Evolutionary conservation across 2,113 vertebrate genomes (phyloP).

Genomic region (Pseudorhombus dupliciocellatus): DNA sequence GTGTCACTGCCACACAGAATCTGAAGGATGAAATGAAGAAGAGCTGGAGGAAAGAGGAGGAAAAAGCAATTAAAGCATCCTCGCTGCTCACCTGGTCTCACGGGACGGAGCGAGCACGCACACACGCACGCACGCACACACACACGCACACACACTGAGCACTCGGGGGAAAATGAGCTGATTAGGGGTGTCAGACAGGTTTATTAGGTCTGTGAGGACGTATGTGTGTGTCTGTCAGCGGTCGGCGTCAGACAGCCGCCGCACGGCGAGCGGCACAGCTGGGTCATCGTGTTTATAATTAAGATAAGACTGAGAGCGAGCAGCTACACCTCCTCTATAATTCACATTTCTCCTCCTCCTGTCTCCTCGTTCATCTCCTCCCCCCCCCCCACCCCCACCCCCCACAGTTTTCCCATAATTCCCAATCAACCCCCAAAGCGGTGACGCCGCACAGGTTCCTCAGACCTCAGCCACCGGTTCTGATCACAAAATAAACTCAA

Average conservation of each 20-base stretch:
- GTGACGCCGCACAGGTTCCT: neutral
- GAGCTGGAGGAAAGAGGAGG: conserved; percentile 19
- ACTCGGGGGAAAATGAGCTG: conserved; percentile 41
- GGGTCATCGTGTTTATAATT: conserved; percentile 75
- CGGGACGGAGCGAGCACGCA: conserved; percentile 23
- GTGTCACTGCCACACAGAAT: neutral
- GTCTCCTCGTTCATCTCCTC: neutral
- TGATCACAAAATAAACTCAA: neutral
- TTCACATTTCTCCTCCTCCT: conserved; percentile 12
- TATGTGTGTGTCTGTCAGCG: conserved; percentile 28
- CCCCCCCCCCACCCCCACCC: neutral
- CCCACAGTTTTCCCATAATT: neutral
- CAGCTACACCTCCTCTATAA: conserved; percentile 53
- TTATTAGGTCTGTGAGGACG: conserved; percentile 59
- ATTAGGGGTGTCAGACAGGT: conserved; percentile 67
- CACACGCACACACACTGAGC: neutral
- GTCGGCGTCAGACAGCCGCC: conserved; percentile 21
- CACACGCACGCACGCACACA: too few species aligned
- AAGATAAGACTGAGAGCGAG: conserved; percentile 58
- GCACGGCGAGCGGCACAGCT: conserved; percentile 46
- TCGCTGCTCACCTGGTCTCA: conserved; percentile 60
- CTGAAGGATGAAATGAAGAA: too few species aligned
- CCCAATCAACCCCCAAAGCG: neutral
- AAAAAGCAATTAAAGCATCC: conserved; percentile 64
- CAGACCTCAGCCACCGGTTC: neutral